These are phyloP conservation scores for Tangara arthus DNA, from an alignment of 2,797 vertebrate genomes.

Conservation along the genomic window DNA sequence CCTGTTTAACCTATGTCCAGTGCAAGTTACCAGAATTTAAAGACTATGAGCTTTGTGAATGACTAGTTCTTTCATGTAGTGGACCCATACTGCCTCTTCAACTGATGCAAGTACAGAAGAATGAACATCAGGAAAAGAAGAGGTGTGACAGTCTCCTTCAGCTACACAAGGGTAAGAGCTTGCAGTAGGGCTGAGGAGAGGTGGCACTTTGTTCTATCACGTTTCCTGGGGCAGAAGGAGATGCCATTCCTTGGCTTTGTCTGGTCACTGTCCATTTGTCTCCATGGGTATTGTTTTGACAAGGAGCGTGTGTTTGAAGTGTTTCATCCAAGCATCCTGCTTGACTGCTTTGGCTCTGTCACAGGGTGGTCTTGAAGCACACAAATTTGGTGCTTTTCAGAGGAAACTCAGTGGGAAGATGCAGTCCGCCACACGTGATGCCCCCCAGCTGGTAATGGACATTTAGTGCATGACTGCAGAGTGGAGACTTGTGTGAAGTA, in stretches of 20 bases:
- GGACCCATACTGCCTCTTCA: background rate
- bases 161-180: fast-evolving
- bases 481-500: fast-evolving
- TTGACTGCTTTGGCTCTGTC: background rate
- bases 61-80: background rate
- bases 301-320: background rate
- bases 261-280: background rate
- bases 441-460: fast-evolving
- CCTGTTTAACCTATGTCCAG: background rate
- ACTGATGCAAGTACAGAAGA: background rate
- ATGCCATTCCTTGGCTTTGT: background rate
- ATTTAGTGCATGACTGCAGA: background rate
- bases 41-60: background rate
- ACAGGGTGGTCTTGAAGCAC: background rate
- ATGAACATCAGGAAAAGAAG: background rate
- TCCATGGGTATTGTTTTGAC: background rate
- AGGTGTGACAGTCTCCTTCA: background rate
- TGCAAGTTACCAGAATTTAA: background rate
- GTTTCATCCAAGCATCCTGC: background rate
- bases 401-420: background rate
- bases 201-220: background rate
- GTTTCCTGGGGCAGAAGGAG: background rate
- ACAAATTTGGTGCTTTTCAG: background rate
- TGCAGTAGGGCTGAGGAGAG: background rate
- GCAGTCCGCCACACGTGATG: background rate